Conservation (phyloP, 2,113 vertebrate genomes). For the Rhabdornis inornatus region DNA sequence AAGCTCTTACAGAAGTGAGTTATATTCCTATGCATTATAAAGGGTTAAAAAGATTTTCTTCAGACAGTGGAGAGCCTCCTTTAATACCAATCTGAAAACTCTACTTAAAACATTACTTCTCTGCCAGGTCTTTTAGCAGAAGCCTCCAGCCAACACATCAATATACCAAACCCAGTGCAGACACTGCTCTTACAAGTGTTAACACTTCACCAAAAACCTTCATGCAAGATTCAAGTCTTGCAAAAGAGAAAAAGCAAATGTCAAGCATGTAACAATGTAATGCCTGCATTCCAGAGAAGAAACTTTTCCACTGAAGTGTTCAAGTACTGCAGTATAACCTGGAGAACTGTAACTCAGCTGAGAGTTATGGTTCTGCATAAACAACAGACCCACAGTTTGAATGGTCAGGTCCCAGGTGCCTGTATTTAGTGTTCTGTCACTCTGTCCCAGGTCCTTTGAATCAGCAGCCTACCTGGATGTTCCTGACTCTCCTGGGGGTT, state of each 20-base stretch:
- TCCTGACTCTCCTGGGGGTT: not conserved
- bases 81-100: not conserved
- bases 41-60: not conserved
- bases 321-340: not conserved
- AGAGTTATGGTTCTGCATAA: not conserved
- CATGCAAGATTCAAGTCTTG: not conserved
- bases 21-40: not conserved
- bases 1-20: not conserved
- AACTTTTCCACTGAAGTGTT: not conserved
- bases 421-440: not conserved
- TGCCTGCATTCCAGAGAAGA: not conserved
- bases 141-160: not conserved
- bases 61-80: not conserved
- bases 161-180: not conserved
- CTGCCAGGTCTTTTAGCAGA: not conserved
- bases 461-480: constrained; percentile 32
- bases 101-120: not conserved
- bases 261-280: accelerated
- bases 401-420: not conserved
- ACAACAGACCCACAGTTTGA: not conserved
- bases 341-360: not conserved
- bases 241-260: not conserved
- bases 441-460: not conserved
- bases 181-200: not conserved
- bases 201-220: not conserved